Conservation (phyloP, 1,140 invertebrate species). For the Papilio polyxenes region DNA sequence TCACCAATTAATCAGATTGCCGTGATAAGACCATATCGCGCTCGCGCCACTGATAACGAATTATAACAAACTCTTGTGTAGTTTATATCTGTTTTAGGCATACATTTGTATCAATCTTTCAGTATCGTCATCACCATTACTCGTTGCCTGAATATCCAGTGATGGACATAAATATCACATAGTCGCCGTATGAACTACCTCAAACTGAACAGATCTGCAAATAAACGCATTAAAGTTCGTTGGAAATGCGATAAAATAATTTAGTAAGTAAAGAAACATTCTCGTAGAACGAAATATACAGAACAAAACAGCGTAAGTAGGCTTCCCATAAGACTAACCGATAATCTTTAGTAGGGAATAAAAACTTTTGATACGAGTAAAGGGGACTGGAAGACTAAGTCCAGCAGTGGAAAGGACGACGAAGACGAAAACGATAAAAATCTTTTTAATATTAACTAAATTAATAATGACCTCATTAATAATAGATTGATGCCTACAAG, state of each 20-base stretch:
- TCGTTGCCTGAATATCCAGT: background rate
- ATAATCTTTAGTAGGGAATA: background rate
- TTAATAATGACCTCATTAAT: background rate
- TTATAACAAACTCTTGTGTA: slow-evolving; percentile 29
- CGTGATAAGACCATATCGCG: slow-evolving; percentile 61
- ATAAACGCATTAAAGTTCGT: too few relatives aligned
- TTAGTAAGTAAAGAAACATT: too few relatives aligned
- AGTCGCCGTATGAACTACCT: background rate
- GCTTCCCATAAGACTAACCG: too few relatives aligned
- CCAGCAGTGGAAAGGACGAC: background rate
- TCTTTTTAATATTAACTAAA: too few relatives aligned
- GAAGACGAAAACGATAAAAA: background rate
- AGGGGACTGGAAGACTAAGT: background rate
- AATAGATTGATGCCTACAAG: slow-evolving; percentile 2
- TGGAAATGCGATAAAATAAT: too few relatives aligned
- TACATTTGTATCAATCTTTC: background rate
- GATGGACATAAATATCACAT: background rate
- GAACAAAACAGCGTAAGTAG: too few relatives aligned
- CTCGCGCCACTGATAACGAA: slow-evolving; percentile 52
- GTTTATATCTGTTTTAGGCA: slow-evolving; percentile 1
- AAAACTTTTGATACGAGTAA: too few relatives aligned
- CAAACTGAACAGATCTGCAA: too few relatives aligned
- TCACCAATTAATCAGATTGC: slow-evolving; percentile 72
- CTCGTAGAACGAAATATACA: too few relatives aligned
- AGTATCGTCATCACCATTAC: background rate